Base-by-base conservation (phyloP, 1,140 invertebrate genomes). In the Trichonephila inaurata region DNA sequence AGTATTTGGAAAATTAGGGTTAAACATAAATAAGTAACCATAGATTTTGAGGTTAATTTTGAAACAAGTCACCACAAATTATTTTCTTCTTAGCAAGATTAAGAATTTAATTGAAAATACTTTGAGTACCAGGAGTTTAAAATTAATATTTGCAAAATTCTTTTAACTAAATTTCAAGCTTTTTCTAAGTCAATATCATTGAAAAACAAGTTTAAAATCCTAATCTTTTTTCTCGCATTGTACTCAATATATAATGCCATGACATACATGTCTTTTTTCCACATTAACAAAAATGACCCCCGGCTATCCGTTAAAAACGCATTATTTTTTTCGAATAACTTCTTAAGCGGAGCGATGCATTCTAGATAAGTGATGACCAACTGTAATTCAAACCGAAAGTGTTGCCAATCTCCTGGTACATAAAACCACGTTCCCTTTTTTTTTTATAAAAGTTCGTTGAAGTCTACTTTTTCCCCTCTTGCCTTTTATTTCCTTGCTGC, bases 251-350 rank as follows among this genome's bases (percentile, higher is more conserved):
- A 61, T 58, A 24, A 85, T 85, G 82, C 58, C 44, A 2, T 85
- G 83, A 28, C 83, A 61, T 33, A 24, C 12, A 61, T 33, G 51
- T 51, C 51, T 51, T 12, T 51, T 51, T 51, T 51, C 10, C 51
- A 51, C 51, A 51, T 51, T 51, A 51, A 10, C 21, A 6, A 85
- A 24, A 85, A 85, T 58, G 51, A 60, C 82, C 82, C 21, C n/a
- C 14, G 24, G 51, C 51, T 19, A 12, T 85, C 44, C 58, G 14
- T 85, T 61, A 85, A 85, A 85, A 85, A 58, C n/a, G 51, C 24
- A 85, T 85, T 85, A 85, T 12, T 51, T 60, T 85, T 85, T 85
- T 85, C 82, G 82, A 85, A 85, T 58, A 85, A 61, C 21, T 85
- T 44, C 72, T 8, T 60, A 85, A 85, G 28, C 72, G 28, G 72